These are phyloP conservation scores for Notothenia coriiceps DNA, from an alignment of 2,113 vertebrate species.

Conservation along the genomic window DNA sequence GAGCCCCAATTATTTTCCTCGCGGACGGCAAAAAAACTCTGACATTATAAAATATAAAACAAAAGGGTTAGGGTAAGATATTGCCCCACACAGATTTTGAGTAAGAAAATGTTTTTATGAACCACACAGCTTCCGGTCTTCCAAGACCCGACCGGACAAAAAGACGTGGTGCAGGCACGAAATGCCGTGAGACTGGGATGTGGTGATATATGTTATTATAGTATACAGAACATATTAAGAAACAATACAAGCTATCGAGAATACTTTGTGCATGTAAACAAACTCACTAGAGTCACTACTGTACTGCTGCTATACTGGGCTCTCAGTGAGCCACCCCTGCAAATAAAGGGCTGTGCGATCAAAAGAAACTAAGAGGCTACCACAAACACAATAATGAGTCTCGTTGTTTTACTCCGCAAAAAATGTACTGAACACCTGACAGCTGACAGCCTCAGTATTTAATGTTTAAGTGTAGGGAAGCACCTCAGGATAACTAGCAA, in stretches of 20 bases:
- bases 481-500: constrained; percentile 62
- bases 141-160: too few species aligned
- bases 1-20: too few species aligned
- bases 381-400: constrained; percentile 46
- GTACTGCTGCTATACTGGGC: constrained; percentile 69
- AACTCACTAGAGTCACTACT: constrained; percentile 48
- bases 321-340: constrained; percentile 61
- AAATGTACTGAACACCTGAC: constrained; percentile 42
- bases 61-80: too few species aligned
- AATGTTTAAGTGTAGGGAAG: constrained; percentile 48
- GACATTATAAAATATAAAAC: too few species aligned
- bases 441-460: constrained; percentile 55
- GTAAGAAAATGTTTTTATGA: too few species aligned
- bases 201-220: too few species aligned
- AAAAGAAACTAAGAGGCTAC: constrained; percentile 47
- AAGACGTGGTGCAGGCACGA: too few species aligned
- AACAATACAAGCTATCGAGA: constrained; percentile 15
- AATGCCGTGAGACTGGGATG: too few species aligned
- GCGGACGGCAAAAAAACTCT: too few species aligned
- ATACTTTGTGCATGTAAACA: constrained; percentile 50
- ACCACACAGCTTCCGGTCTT: too few species aligned
- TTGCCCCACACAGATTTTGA: too few species aligned
- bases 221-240: too few species aligned
- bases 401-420: constrained; percentile 38
- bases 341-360: constrained; percentile 67